phyloP scores from a whole-genome alignment of 1,140 invertebrate genomes.

The Formica selysi region DNA sequence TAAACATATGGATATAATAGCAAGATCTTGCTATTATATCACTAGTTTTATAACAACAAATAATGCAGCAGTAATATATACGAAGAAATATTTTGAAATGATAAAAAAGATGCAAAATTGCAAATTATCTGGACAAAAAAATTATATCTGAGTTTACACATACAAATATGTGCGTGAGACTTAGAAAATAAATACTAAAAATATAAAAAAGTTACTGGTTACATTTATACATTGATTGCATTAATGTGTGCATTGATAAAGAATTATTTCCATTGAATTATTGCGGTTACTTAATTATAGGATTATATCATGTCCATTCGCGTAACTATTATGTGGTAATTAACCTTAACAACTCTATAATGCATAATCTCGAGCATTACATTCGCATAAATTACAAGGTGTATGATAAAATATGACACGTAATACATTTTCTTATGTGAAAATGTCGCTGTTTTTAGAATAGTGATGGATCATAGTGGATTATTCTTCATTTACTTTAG shows the following conservation, averaged over 20 bases:
- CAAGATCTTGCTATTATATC: neutral
- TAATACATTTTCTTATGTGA: neutral
- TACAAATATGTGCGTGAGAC: neutral
- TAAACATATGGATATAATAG: neutral
- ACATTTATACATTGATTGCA: neutral
- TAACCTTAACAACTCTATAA: slow-evolving; percentile 65
- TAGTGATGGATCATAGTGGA: neutral
- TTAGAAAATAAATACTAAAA: neutral
- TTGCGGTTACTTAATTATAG: slow-evolving; percentile 4
- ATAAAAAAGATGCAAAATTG: neutral
- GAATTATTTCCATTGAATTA: neutral
- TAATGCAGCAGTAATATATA: neutral
- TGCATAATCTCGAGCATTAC: slow-evolving; percentile 59
- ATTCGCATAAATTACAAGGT: neutral
- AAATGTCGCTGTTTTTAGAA: slow-evolving; percentile 16
- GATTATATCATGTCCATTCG: slow-evolving; percentile 41
- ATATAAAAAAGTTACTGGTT: neutral
- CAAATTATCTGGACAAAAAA: neutral
- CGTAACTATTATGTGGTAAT: slow-evolving; percentile 32
- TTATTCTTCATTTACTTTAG: slow-evolving; percentile 18
- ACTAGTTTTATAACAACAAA: neutral
- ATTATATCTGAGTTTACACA: neutral
- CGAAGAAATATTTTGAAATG: neutral
- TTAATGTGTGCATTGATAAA: neutral
- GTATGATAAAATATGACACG: neutral